A percentile compares a stretch with the other conserved stretches of the same genome.
Evolutionary conservation across 2,888 invertebrate genomes (phyloP).

Genomic region (Pristionchus japonicus): DNA sequence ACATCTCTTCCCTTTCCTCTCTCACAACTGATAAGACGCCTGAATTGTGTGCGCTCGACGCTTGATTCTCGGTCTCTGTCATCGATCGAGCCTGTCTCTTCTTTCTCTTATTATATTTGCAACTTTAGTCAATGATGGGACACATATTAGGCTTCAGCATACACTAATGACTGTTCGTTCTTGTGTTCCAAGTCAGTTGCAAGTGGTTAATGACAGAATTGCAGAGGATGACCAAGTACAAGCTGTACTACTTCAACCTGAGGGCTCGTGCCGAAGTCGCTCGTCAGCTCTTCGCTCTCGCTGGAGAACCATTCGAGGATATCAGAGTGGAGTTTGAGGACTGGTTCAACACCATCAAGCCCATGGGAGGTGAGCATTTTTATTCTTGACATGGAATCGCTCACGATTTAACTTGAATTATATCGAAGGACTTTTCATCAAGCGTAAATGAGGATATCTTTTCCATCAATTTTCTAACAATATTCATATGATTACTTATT

Average conservation of each 20-base stretch:
- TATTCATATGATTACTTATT: no score
- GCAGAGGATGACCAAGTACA: constrained; percentile 36
- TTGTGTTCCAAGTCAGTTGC: no score
- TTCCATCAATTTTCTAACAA: no score
- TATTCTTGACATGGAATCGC: no score
- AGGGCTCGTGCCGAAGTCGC: constrained; percentile 33
- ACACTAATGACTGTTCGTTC: no score
- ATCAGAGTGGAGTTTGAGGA: constrained; percentile 36
- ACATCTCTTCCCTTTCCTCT: constrained; percentile 3
- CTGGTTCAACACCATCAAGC: constrained; percentile 38
- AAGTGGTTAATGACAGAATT: neutral
- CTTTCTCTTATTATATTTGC: neutral
- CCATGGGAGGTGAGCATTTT: constrained; percentile 26
- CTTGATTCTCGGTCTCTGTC: constrained; percentile 44
- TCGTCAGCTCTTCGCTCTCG: constrained; percentile 43
- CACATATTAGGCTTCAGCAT: no score
- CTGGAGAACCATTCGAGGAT: constrained; percentile 45
- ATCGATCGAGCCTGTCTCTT: neutral
- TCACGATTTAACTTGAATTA: no score
- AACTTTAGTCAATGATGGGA: no score
- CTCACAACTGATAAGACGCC: constrained; percentile 22
- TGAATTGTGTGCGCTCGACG: constrained; percentile 22
- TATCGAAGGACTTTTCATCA: neutral
- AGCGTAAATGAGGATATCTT: neutral
- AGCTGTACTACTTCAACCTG: constrained; percentile 47